phyloP scores from a whole-genome alignment of 2,113 vertebrate genomes.

The Solea senegalensis region DNA sequence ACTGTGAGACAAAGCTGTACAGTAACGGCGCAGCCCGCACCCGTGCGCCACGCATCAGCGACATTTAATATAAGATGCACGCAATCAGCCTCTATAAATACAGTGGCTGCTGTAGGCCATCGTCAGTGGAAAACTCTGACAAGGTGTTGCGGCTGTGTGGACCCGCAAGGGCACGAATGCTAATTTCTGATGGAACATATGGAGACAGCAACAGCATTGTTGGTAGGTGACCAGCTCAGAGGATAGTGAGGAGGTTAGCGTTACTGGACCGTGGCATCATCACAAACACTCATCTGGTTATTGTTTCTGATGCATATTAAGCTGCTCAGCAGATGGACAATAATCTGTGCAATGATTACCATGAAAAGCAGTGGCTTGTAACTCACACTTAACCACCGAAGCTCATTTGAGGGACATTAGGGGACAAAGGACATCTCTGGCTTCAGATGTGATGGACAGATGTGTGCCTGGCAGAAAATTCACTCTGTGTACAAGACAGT shows the following conservation, averaged over 20 bases:
- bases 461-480: constrained; percentile 13
- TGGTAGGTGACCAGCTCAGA: constrained; percentile 68
- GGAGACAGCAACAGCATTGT: constrained; percentile 59
- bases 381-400: constrained; percentile 69
- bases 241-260: constrained; percentile 68
- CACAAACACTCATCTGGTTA: constrained; percentile 73
- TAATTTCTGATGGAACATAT: constrained; percentile 71
- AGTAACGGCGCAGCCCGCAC: constrained; percentile 1
- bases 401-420: constrained; percentile 66
- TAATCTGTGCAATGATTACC: constrained; percentile 75
- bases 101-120: constrained; percentile 28
- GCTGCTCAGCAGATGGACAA: constrained; percentile 77
- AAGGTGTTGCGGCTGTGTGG: constrained; percentile 29
- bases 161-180: constrained; percentile 42
- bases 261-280: constrained; percentile 64
- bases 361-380: constrained; percentile 70
- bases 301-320: constrained; percentile 79
- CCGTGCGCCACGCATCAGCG: background rate
- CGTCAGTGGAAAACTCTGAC: constrained; percentile 40
- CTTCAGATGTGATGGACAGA: constrained; percentile 25
- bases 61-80: constrained; percentile 15
- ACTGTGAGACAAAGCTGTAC: background rate
- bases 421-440: constrained; percentile 56
- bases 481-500: constrained; percentile 2
- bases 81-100: constrained; percentile 19